These are phyloP conservation scores for Paraescarpia echinospica DNA, from an alignment of 1,140 invertebrate genomes.

Conservation along the genomic window DNA sequence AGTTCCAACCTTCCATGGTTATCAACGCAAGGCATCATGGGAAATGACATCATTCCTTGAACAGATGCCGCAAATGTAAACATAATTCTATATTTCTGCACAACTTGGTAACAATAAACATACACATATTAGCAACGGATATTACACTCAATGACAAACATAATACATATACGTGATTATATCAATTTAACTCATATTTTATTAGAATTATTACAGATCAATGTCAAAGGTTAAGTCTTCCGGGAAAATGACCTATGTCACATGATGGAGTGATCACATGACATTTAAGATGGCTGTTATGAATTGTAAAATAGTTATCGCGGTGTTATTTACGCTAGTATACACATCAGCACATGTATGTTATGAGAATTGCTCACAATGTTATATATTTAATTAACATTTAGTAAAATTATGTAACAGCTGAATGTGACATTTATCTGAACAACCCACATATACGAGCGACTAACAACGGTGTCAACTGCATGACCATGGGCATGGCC, in stretches of 20 bases:
- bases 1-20: conserved; percentile 4
- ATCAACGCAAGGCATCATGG: conserved; percentile 10
- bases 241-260: not conserved
- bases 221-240: not conserved
- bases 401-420: not conserved
- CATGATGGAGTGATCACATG: not conserved
- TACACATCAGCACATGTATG: not conserved
- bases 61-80: not conserved
- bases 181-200: not conserved
- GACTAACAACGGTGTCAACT: too few relatives aligned
- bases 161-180: not conserved
- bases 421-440: too few relatives aligned
- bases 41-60: conserved; percentile 18
- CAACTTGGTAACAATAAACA: not conserved
- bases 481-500: too few relatives aligned
- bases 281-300: not conserved
- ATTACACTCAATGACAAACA: not conserved
- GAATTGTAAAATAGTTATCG: not conserved
- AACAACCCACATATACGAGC: too few relatives aligned
- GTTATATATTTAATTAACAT: not conserved
- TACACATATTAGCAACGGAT: not conserved
- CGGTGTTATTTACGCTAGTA: not conserved
- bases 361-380: not conserved
- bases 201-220: not conserved
- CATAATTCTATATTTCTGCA: not conserved